Evolutionary conservation across 2,113 vertebrate genomes (phyloP).

Genomic region (Gallinago paraguaiae): DNA sequence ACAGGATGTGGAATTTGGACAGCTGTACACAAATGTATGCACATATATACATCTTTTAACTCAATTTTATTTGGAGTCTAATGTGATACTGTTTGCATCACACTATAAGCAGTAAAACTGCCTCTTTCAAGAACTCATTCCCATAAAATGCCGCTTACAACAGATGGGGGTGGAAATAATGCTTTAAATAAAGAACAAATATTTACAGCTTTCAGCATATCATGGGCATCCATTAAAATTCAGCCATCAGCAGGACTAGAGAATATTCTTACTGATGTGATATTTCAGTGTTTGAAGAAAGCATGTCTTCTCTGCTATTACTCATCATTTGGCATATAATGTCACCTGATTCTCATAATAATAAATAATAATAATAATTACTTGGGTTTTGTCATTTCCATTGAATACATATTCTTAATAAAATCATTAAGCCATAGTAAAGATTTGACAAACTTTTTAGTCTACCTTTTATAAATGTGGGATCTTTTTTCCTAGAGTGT

Average conservation of each 20-base stretch:
- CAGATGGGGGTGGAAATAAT: conserved; percentile 29
- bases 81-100: not conserved
- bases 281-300: not conserved
- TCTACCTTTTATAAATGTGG: not conserved
- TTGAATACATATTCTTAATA: not conserved
- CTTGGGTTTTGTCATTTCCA: not conserved
- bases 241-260: not conserved
- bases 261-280: not conserved
- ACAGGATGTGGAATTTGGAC: not conserved
- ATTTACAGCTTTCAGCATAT: conserved; percentile 5
- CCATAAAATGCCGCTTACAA: not conserved
- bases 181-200: conserved; percentile 30
- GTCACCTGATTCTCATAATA: not conserved
- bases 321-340: not conserved
- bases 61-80: not conserved
- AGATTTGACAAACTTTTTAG: not conserved
- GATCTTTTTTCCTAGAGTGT: not conserved
- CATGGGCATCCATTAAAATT: conserved; percentile 22
- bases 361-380: not conserved
- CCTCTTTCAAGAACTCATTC: not conserved
- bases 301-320: not conserved
- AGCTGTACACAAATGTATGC: not conserved
- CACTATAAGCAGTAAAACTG: not conserved
- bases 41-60: not conserved
- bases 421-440: not conserved